Percentiles rank a stretch among this genome's conserved stretches.
Conservation (phyloP, 2,113 vertebrate genomes). For the Mus pahari region DNA sequence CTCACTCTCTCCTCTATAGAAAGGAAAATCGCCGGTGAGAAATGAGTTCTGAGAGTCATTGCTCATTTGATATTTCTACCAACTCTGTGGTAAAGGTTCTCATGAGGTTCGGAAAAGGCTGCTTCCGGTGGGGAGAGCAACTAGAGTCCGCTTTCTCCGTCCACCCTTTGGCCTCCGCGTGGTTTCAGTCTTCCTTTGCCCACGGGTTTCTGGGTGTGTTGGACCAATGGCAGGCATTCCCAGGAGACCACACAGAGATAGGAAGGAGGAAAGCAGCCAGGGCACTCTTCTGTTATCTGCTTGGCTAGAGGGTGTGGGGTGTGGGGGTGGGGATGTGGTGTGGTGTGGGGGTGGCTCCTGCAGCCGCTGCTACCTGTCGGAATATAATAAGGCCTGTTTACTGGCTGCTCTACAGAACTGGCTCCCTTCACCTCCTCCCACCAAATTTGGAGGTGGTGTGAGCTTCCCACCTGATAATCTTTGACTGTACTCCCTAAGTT, state of each 20-base stretch:
- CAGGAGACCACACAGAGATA: neutral
- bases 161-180: neutral
- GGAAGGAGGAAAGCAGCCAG: neutral
- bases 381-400: neutral
- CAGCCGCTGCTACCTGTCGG: neutral
- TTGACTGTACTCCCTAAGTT: neutral
- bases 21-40: neutral
- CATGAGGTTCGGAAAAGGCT: neutral
- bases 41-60: neutral
- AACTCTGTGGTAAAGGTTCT: neutral
- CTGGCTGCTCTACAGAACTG: neutral
- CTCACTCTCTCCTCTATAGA: neutral
- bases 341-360: neutral
- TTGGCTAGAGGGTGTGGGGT: neutral
- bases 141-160: neutral
- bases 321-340: too few relatives aligned
- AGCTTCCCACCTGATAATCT: neutral
- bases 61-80: neutral
- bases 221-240: neutral
- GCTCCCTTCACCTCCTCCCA: neutral
- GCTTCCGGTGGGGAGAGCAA: neutral
- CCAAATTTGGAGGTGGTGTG: neutral
- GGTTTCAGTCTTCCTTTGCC: neutral
- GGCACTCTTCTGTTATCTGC: neutral
- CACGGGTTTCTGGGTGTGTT: neutral